These are phyloP conservation scores for Anolis sagrei DNA, from an alignment of 2,113 vertebrate genomes.

Conservation along the genomic window DNA sequence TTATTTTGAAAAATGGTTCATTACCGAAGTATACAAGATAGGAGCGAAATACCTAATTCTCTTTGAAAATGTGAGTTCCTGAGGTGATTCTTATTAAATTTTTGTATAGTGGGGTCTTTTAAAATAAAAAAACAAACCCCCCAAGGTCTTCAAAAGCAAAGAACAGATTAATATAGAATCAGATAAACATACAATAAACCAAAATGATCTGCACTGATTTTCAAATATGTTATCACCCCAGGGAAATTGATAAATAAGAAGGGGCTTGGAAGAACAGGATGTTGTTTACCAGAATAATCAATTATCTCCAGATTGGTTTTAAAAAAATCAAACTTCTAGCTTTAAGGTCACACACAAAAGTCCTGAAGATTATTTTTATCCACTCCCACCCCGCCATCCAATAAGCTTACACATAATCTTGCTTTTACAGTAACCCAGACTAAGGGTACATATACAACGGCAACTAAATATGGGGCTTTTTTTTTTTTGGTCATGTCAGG, in stretches of 20 bases:
- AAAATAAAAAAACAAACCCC: too few relatives aligned
- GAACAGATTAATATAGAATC: not conserved
- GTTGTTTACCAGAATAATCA: not conserved
- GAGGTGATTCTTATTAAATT: not conserved
- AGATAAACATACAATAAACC: not conserved
- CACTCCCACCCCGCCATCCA: too few relatives aligned
- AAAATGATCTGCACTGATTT: not conserved
- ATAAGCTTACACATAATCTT: not conserved
- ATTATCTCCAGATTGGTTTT: not conserved
- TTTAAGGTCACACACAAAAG: not conserved
- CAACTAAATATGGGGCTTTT: too few relatives aligned
- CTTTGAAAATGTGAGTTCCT: slow-evolving; percentile 10
- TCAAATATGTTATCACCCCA: not conserved
- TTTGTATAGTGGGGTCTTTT: not conserved
- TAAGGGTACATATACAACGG: too few relatives aligned
- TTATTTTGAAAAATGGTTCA: not conserved
- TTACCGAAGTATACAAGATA: not conserved
- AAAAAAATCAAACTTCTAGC: not conserved
- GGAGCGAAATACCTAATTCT: not conserved
- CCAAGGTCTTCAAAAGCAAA: not conserved
- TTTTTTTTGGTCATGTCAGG: too few relatives aligned
- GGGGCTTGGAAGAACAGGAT: too few relatives aligned
- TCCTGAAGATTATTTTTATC: not conserved
- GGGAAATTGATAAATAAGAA: too few relatives aligned
- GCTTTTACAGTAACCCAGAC: not conserved